Evolutionary conservation across 2,888 invertebrate genomes (phyloP).

Genomic region (Drosophila infuscata): DNA sequence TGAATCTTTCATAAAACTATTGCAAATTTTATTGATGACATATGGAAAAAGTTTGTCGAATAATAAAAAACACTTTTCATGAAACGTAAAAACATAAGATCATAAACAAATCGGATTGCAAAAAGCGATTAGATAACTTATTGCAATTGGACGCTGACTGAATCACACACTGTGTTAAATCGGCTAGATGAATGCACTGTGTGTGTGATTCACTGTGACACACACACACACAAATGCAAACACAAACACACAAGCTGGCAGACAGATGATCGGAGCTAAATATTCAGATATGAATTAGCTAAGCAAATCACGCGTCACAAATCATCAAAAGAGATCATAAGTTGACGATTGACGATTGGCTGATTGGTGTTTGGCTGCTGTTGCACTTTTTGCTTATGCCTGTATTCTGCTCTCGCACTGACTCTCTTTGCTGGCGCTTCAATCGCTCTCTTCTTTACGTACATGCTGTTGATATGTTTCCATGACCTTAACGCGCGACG

Average conservation of each 20-base stretch:
- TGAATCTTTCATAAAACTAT: not conserved
- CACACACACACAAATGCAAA: not conserved
- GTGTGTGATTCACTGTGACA: constrained; percentile 40
- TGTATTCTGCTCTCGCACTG: constrained; percentile 2
- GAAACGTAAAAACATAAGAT: not conserved
- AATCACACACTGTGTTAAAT: constrained; percentile 21
- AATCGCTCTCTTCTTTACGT: constrained; percentile 40
- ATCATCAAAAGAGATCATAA: constrained; percentile 45
- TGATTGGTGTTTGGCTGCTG: constrained; percentile 4
- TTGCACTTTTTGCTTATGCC: constrained; percentile 33
- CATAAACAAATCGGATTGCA: not conserved
- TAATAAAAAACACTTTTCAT: not conserved
- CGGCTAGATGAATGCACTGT: constrained; percentile 28
- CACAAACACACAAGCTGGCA: not conserved
- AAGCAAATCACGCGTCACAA: constrained; percentile 60
- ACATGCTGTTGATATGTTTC: constrained; percentile 70
- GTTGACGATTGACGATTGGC: constrained; percentile 37
- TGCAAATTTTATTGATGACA: not conserved
- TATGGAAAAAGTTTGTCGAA: not conserved
- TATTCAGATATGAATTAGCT: constrained; percentile 43
- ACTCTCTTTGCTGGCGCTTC: constrained; percentile 11
- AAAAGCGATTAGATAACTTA: constrained; percentile 27
- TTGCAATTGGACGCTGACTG: constrained; percentile 10
- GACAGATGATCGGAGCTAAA: constrained; percentile 11
- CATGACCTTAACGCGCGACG: constrained; percentile 73